Conservation (phyloP, 1,140 invertebrate genomes). For the Meloidogyne floridensis region DNA sequence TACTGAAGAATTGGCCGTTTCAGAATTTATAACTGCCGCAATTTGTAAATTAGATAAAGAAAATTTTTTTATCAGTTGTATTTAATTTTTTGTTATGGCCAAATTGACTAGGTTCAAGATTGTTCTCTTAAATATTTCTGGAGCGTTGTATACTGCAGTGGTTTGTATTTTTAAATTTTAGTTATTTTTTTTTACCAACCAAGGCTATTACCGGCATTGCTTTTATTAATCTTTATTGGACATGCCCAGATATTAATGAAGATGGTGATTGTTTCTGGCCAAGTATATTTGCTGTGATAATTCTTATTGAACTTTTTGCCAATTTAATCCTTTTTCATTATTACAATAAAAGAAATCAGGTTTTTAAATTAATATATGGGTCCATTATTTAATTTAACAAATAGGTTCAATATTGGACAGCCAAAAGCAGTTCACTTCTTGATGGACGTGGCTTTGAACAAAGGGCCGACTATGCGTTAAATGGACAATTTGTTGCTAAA, state of each 20-base stretch:
- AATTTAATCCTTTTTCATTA: constrained; percentile 51
- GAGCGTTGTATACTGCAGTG: constrained; percentile 12
- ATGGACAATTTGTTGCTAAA: constrained; percentile 15
- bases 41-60: too few relatives aligned
- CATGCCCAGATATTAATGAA: constrained; percentile 44
- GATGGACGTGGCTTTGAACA: constrained; percentile 2
- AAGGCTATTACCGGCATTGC: constrained; percentile 39
- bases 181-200: neutral
- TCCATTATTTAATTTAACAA: neutral
- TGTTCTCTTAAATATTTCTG: constrained; percentile 14
- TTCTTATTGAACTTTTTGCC: constrained; percentile 36
- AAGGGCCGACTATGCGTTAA: constrained; percentile 8
- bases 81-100: neutral
- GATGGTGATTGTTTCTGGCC: constrained; percentile 36
- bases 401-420: constrained; percentile 47
- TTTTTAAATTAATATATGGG: neutral
- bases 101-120: neutral
- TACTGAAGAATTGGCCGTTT: too few relatives aligned
- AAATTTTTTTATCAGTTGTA: too few relatives aligned
- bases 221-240: constrained; percentile 44
- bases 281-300: constrained; percentile 36
- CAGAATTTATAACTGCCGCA: too few relatives aligned
- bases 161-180: neutral
- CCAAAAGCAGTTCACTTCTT: constrained; percentile 46
- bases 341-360: constrained; percentile 49